Evolutionary conservation across 37 sponge, comb jelly and placozoan genomes (phyloP).

Genomic region (Oopsacas minuta): DNA sequence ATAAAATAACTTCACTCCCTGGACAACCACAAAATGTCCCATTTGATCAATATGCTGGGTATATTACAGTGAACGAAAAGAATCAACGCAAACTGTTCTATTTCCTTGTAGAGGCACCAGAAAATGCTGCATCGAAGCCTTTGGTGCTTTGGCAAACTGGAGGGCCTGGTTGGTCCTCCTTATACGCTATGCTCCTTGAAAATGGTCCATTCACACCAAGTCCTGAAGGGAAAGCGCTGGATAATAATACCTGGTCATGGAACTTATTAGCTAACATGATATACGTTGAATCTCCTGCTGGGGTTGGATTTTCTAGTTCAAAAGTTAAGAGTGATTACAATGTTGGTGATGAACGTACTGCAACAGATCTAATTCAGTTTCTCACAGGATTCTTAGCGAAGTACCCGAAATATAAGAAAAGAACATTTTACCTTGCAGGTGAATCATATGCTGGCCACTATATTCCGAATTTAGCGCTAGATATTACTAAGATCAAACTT

Average conservation of each 20-base stretch:
- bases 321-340: slow-evolving; percentile 21
- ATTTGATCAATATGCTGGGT: slow-evolving; percentile 37
- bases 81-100: slow-evolving; percentile 30
- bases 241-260: slow-evolving; percentile 34
- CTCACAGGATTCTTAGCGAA: slow-evolving; percentile 17
- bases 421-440: slow-evolving; percentile 23
- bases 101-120: slow-evolving; percentile 40
- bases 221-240: not conserved
- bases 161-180: slow-evolving; percentile 40
- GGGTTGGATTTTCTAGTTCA: slow-evolving; percentile 50
- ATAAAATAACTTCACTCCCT: slow-evolving; percentile 31
- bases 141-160: slow-evolving; percentile 34
- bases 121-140: slow-evolving; percentile 27
- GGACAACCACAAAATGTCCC: slow-evolving; percentile 17
- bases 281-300: slow-evolving; percentile 40
- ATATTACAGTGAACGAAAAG: slow-evolving; percentile 22
- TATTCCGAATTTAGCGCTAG: slow-evolving; percentile 20
- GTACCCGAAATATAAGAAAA: slow-evolving; percentile 20
- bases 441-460: slow-evolving; percentile 30
- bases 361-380: slow-evolving; percentile 18
- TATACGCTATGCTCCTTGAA: slow-evolving; percentile 33
- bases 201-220: slow-evolving; percentile 18
- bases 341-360: slow-evolving; percentile 30
- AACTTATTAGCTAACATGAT: slow-evolving; percentile 38
- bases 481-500: not conserved